phyloP scores from a whole-genome alignment of 2,797 vertebrate species.

The Anguilla marmorata region DNA sequence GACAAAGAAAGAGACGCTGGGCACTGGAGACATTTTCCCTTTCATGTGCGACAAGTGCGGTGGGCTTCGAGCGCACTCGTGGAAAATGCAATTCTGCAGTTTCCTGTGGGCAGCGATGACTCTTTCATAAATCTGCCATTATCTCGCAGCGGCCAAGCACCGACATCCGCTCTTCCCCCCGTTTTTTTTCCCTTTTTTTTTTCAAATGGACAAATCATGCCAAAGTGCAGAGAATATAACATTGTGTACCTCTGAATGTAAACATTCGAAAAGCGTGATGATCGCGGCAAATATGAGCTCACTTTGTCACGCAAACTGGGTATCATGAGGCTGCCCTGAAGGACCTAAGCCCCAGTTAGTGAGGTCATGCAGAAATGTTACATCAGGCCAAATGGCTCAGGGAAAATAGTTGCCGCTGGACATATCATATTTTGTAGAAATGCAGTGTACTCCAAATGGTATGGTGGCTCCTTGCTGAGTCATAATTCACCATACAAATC shows the following conservation, averaged over 20 bases:
- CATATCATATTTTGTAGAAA: neutral
- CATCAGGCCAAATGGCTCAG: neutral
- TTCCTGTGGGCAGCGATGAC: slow-evolving; percentile 64
- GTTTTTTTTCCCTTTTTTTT: neutral
- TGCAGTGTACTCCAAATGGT: neutral
- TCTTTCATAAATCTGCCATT: slow-evolving; percentile 39
- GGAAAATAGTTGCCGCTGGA: neutral
- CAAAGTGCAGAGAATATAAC: neutral
- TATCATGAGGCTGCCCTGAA: neutral
- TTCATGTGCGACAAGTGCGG: slow-evolving; percentile 38
- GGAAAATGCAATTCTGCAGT: slow-evolving; percentile 70
- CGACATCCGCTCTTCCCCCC: slow-evolving; percentile 19
- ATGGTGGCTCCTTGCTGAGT: neutral
- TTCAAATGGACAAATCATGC: neutral
- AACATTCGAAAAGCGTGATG: slow-evolving; percentile 4
- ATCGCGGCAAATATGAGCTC: neutral
- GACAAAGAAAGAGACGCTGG: neutral
- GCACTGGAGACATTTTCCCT: neutral
- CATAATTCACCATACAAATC: neutral
- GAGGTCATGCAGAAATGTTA: neutral
- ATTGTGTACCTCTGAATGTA: neutral
- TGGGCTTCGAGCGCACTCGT: slow-evolving; percentile 65
- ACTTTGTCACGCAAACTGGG: neutral
- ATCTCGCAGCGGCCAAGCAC: slow-evolving; percentile 25
- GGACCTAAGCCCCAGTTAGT: neutral